A percentile compares a stretch with the other conserved stretches of the same genome.
Evolutionary conservation across 2,888 invertebrate genomes (phyloP).

Genomic region (Crocallis elinguaria): DNA sequence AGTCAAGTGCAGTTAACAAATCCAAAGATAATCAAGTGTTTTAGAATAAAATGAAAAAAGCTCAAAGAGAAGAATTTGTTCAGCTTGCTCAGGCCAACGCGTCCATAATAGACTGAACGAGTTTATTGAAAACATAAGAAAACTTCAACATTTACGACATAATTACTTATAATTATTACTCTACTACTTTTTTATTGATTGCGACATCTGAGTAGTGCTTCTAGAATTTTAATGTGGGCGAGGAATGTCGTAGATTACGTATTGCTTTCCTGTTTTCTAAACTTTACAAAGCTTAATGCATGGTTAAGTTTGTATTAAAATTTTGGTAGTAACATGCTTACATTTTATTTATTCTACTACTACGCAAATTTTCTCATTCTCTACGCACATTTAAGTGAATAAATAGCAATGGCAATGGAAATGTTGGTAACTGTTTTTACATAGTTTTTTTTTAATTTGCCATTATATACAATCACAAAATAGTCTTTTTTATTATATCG

Average conservation of each 20-base stretch:
- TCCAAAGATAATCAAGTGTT: not conserved
- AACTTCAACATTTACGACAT: slow-evolving; percentile 26
- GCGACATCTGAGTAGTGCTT: slow-evolving; percentile 24
- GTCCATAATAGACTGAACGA: not conserved
- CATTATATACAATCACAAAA: no score
- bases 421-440: no score
- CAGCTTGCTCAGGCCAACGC: no score
- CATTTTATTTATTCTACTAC: no score
- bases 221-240: slow-evolving; percentile 34
- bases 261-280: slow-evolving; percentile 24
- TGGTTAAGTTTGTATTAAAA: not conserved
- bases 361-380: no score
- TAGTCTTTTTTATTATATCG: no score
- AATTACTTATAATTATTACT: slow-evolving; percentile 37
- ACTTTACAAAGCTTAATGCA: slow-evolving; percentile 13
- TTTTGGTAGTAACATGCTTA: not conserved
- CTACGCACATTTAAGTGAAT: no score
- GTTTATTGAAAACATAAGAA: slow-evolving; percentile 24
- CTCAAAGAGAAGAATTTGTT: no score
- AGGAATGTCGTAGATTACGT: slow-evolving; percentile 32
- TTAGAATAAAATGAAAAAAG: no score
- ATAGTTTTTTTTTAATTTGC: no score
- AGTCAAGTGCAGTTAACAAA: not conserved
- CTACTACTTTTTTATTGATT: slow-evolving; percentile 36
- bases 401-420: no score